Conservation (phyloP, 2,888 invertebrate species). For the Drosophila limbata region DNA sequence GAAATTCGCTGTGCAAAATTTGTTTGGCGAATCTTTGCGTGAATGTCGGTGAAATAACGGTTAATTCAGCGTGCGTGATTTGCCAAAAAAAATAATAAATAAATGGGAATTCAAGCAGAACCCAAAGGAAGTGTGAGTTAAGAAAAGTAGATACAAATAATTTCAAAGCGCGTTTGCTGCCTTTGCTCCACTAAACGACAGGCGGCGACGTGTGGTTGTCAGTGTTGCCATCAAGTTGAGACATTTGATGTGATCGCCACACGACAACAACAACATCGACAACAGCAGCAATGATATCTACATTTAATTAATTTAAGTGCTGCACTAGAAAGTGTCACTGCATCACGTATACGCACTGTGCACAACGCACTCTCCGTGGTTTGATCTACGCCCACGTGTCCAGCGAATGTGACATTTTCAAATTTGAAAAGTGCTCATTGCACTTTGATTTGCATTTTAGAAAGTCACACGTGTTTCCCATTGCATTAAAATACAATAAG, state of each 20-base stretch:
- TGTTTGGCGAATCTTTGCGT: slow-evolving; percentile 52
- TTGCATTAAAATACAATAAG: slow-evolving; percentile 57
- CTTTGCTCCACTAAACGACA: slow-evolving; percentile 69
- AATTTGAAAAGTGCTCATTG: slow-evolving; percentile 71
- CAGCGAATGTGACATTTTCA: slow-evolving; percentile 40
- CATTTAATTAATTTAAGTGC: slow-evolving; percentile 67
- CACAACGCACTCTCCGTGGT: slow-evolving; percentile 42
- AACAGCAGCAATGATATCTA: slow-evolving; percentile 12
- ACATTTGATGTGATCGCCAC: slow-evolving; percentile 46
- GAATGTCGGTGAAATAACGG: slow-evolving; percentile 70
- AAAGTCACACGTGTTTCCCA: slow-evolving; percentile 72
- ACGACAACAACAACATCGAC: slow-evolving; percentile 19
- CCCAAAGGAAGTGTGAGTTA: slow-evolving; percentile 37
- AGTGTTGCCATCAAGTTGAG: slow-evolving; percentile 42
- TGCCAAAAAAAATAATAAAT: slow-evolving; percentile 36
- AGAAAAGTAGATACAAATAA: slow-evolving; percentile 8
- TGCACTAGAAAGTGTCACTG: slow-evolving; percentile 63
- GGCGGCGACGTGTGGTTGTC: slow-evolving; percentile 63
- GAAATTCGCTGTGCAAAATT: slow-evolving; percentile 55
- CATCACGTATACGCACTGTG: slow-evolving; percentile 67
- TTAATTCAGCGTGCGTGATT: slow-evolving; percentile 18
- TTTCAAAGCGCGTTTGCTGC: slow-evolving; percentile 51
- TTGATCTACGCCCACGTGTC: slow-evolving; percentile 66
- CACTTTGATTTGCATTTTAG: slow-evolving; percentile 75
- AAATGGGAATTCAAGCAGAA: slow-evolving; percentile 8